Conservation (phyloP, 2,888 invertebrate species). For the Dynastes hyllus region DNA sequence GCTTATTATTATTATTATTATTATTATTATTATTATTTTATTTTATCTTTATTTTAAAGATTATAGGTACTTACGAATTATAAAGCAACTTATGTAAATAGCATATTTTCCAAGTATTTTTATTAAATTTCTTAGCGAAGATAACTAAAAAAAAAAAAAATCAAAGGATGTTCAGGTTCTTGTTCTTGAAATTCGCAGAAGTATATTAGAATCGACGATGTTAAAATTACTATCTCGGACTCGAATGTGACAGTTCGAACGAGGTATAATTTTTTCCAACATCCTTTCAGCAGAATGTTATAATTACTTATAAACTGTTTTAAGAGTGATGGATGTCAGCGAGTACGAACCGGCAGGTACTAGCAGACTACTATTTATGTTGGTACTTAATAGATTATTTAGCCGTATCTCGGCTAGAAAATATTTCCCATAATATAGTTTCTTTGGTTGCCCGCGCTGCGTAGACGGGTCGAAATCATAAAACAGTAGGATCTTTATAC, state of each 20-base stretch:
- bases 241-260: background rate
- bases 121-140: too few relatives aligned
- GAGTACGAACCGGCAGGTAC: background rate
- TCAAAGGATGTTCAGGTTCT: too few relatives aligned
- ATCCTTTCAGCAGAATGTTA: slow-evolving; percentile 1
- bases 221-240: background rate
- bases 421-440: slow-evolving; percentile 39
- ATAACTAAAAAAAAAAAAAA: too few relatives aligned
- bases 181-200: too few relatives aligned
- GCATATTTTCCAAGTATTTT: too few relatives aligned
- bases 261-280: slow-evolving; percentile 5
- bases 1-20: too few relatives aligned
- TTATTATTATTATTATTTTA: too few relatives aligned
- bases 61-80: too few relatives aligned
- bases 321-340: background rate
- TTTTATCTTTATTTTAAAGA: too few relatives aligned
- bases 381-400: slow-evolving; percentile 8
- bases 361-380: background rate
- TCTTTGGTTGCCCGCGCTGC: slow-evolving; percentile 27
- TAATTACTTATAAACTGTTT: slow-evolving; percentile 7
- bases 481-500: slow-evolving; percentile 8
- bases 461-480: background rate
- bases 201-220: background rate
- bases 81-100: too few relatives aligned
- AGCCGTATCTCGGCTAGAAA: slow-evolving; percentile 2